Evolutionary conservation across 2,113 vertebrate species (phyloP).

Genomic region (Charina bottae): DNA sequence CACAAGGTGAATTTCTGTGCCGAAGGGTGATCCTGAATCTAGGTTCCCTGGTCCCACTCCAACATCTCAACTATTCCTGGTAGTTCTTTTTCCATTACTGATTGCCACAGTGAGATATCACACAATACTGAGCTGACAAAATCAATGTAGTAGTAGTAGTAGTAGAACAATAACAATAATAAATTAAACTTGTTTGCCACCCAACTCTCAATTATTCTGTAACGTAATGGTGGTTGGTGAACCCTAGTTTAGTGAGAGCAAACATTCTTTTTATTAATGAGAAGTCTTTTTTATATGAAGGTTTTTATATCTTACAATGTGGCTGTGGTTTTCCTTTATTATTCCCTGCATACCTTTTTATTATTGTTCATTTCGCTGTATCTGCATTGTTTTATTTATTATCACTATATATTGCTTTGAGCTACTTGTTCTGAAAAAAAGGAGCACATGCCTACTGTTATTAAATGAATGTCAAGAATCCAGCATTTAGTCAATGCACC

Average conservation of each 20-base stretch:
- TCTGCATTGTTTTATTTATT: background rate
- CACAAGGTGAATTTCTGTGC: background rate
- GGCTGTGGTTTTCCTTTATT: background rate
- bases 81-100: background rate
- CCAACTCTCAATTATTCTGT: background rate
- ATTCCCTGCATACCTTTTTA: background rate
- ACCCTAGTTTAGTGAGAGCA: background rate
- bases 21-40: background rate
- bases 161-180: background rate
- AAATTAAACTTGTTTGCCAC: background rate
- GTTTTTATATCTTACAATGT: background rate
- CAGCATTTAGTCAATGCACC: background rate
- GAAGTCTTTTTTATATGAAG: background rate
- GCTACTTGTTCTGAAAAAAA: background rate
- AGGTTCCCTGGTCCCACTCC: background rate
- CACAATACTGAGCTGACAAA: background rate
- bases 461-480: background rate
- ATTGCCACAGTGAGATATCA: background rate
- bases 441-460: background rate
- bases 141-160: background rate
- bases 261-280: background rate
- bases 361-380: background rate
- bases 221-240: background rate
- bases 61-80: background rate
- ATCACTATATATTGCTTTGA: background rate